phyloP scores from a whole-genome alignment of 1,140 invertebrate genomes.

The Drosophila subobscura region DNA sequence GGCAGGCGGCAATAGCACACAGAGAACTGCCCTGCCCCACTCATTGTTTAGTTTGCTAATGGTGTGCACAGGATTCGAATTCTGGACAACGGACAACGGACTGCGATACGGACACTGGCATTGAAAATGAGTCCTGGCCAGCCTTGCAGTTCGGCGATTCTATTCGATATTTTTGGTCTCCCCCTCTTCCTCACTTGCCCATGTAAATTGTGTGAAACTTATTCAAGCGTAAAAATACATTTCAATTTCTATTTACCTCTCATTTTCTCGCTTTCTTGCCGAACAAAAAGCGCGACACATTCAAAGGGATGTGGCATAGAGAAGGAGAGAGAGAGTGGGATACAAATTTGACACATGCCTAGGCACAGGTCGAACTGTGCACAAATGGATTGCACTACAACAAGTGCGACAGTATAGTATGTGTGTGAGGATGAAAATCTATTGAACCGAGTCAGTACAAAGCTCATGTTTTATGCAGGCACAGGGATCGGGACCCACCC shows the following conservation, averaged over 20 bases:
- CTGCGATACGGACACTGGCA: neutral
- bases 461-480: conserved; percentile 72
- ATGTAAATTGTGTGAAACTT: conserved; percentile 59
- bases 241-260: conserved; percentile 59
- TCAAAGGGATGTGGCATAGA: conserved; percentile 7
- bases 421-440: conserved; percentile 33
- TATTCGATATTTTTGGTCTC: conserved; percentile 2
- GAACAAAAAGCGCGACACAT: conserved; percentile 50
- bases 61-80: conserved; percentile 42
- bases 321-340: conserved; percentile 5
- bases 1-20: conserved; percentile 27
- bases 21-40: conserved; percentile 9
- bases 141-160: neutral
- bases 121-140: conserved; percentile 5
- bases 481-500: neutral
- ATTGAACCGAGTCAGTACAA: conserved; percentile 33
- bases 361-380: conserved; percentile 21
- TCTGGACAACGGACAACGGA: neutral
- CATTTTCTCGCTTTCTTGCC: conserved; percentile 11
- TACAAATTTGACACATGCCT: conserved; percentile 76
- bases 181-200: conserved; percentile 19
- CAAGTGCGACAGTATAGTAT: conserved; percentile 30
- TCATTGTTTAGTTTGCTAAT: conserved; percentile 74
- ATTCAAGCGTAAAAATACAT: conserved; percentile 68
- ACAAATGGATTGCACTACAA: conserved; percentile 64